Conservation (phyloP, 2,113 vertebrate species). For the Cebus imitator region DNA sequence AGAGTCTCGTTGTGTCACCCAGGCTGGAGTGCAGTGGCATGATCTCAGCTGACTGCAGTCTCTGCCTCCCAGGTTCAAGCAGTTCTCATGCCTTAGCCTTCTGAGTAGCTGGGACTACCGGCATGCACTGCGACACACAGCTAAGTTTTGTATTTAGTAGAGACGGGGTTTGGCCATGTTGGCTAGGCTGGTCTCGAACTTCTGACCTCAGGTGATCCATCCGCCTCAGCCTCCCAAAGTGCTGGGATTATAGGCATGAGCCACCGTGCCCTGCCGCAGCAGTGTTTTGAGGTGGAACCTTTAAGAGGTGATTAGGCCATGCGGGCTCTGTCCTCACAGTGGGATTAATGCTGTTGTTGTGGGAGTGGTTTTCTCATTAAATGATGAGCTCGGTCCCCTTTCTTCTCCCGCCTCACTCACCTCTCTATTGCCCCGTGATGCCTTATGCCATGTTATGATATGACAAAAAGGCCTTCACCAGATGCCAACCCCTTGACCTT, state of each 20-base stretch:
- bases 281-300: not conserved
- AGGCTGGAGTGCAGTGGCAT: too few species aligned
- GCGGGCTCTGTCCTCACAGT: not conserved
- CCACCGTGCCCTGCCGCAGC: fast-evolving
- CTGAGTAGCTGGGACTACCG: too few species aligned
- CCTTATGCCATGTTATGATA: not conserved
- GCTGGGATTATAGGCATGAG: not conserved
- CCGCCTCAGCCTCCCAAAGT: not conserved
- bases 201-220: not conserved
- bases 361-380: not conserved
- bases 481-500: not conserved
- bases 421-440: not conserved
- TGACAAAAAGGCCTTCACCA: not conserved
- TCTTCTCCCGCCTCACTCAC: not conserved
- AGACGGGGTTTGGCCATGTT: too few species aligned
- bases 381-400: not conserved
- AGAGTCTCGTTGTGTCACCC: too few species aligned
- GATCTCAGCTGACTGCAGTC: too few species aligned
- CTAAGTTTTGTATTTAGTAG: too few species aligned
- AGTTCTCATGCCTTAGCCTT: too few species aligned
- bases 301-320: not conserved
- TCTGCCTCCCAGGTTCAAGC: too few species aligned
- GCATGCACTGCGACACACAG: fast-evolving
- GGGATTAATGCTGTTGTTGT: not conserved
- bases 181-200: not conserved